phyloP scores from a whole-genome alignment of 1,140 invertebrate species.

The Micrasema longulum region DNA sequence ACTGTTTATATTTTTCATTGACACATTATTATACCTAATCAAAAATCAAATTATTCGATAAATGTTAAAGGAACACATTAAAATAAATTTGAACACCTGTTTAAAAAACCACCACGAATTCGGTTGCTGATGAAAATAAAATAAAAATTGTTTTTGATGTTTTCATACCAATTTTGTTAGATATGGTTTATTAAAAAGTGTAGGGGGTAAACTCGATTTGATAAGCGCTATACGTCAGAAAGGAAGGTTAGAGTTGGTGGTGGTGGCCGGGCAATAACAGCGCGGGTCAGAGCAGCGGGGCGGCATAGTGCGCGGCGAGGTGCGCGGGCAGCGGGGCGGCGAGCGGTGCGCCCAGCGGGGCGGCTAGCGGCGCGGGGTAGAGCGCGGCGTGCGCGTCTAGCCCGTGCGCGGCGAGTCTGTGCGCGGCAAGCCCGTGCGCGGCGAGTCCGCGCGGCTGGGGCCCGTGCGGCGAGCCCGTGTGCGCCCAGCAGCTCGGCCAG shows the following conservation, averaged over 20 bases:
- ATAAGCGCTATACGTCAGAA: too few relatives aligned
- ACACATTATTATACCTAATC: too few relatives aligned
- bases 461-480: conserved; percentile 52
- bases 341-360: conserved; percentile 59
- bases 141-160: too few relatives aligned
- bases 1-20: too few relatives aligned
- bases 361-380: conserved; percentile 60
- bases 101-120: too few relatives aligned
- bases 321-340: conserved; percentile 64
- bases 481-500: conserved; percentile 63
- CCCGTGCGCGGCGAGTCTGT: conserved; percentile 61
- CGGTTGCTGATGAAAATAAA: too few relatives aligned
- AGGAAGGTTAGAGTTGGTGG: conserved; percentile 59
- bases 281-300: conserved; percentile 77
- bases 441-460: conserved; percentile 60
- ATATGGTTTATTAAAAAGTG: too few relatives aligned
- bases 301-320: conserved; percentile 59
- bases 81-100: too few relatives aligned
- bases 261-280: conserved; percentile 65
- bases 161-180: too few relatives aligned
- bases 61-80: too few relatives aligned
- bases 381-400: conserved; percentile 58
- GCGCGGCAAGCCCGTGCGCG: conserved; percentile 58
- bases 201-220: too few relatives aligned
- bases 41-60: too few relatives aligned